Conservation (phyloP, 2,113 vertebrate species). For the Rhagologus leucostigma region DNA sequence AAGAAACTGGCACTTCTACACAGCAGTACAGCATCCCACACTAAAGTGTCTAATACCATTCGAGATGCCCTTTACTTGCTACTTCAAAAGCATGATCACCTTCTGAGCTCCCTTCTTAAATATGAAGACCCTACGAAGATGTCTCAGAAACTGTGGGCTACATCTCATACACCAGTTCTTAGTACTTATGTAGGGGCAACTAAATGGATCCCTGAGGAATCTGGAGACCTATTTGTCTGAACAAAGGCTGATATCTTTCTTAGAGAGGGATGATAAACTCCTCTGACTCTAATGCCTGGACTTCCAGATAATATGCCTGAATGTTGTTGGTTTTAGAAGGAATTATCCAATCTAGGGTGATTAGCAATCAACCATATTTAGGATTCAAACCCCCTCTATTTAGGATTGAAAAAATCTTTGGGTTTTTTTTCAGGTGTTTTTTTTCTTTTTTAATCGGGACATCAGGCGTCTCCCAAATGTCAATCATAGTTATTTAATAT, state of each 20-base stretch:
- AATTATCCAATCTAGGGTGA: neutral
- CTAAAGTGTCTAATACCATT: neutral
- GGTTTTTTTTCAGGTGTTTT: neutral
- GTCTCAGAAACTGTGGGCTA: neutral
- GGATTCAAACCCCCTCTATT: neutral
- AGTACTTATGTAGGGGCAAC: neutral
- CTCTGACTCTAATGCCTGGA: neutral
- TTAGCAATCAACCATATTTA: neutral
- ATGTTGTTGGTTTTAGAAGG: neutral
- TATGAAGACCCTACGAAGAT: neutral
- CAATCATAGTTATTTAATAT: neutral
- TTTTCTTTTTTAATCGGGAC: neutral
- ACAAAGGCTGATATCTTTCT: neutral
- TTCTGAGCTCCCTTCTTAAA: neutral
- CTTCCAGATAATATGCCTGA: neutral
- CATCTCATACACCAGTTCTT: neutral
- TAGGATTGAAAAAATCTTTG: neutral
- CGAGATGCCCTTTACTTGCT: neutral
- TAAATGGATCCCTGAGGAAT: neutral
- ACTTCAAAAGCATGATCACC: neutral
- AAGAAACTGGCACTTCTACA: fast-evolving
- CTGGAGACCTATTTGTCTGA: neutral
- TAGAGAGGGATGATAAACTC: neutral
- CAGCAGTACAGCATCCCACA: neutral
- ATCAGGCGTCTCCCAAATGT: neutral